A percentile compares a stretch with the other conserved stretches of the same genome.
These are phyloP conservation scores for Bufotes viridis DNA, from an alignment of 2,797 vertebrate species.

Conservation along the genomic window DNA sequence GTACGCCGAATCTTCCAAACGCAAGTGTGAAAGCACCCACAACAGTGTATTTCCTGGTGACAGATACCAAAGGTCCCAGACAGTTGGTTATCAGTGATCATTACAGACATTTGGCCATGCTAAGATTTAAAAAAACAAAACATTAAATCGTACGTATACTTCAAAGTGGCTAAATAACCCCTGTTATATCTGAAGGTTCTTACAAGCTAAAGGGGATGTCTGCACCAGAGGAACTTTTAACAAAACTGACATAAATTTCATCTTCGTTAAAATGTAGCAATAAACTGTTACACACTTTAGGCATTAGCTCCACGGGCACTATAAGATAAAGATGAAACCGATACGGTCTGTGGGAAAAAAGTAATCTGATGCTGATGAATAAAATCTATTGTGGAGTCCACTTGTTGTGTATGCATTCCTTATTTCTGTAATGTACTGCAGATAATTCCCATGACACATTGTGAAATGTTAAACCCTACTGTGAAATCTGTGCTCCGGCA, in stretches of 20 bases:
- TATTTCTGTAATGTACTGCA: background rate
- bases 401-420: constrained; percentile 27
- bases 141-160: background rate
- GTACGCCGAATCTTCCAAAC: no score
- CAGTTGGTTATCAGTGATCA: background rate
- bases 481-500: constrained; percentile 25
- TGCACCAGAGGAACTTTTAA: background rate
- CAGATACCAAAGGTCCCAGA: background rate
- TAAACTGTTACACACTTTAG: background rate
- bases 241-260: background rate
- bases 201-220: background rate
- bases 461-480: constrained; percentile 46
- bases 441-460: constrained; percentile 38
- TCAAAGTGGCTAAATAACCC: background rate
- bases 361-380: constrained; percentile 1
- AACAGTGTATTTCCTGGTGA: no score
- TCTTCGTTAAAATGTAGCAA: background rate
- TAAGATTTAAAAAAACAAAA: background rate
- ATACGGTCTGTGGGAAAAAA: constrained; percentile 25
- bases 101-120: background rate
- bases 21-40: no score
- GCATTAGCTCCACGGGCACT: background rate
- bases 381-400: background rate
- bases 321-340: background rate
- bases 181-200: background rate